Base-by-base conservation (phyloP, 1,140 invertebrate genomes). In the Brevipalpus yothersi region DNA sequence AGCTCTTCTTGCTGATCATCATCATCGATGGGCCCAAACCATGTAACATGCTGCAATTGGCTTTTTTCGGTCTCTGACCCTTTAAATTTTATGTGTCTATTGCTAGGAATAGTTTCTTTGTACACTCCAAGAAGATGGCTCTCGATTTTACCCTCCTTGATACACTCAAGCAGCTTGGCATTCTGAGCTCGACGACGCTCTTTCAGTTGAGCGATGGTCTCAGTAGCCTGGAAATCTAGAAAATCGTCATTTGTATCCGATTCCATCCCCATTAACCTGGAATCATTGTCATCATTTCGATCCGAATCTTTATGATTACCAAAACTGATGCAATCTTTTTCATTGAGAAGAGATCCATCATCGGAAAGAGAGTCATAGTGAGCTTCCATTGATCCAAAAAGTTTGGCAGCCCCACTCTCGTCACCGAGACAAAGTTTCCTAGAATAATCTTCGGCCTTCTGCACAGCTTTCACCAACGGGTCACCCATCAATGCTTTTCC, bases 11-110 rank as follows among this genome's bases (percentile, higher is more conserved):
- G 63, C 42, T 62, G 55, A 13, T 63, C 61, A 40, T 63, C 61
- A 40, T 63, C 61, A 23, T 60, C 56, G 45, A 63, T 57, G 1
- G 63, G 63, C 17, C 63, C 63, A 60, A 63, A 63, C 54, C 56
- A 61, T 1, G 60, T 41, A 10, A 61, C 57, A 41, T 45, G 17
- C 39, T 61, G 54, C 41, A 47, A 10, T 23, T 49, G 15, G 41
- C 49, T 60, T 43, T 41, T 62, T 11, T 56, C 58, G 17, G 39
- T 21, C n/a, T 56, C 31, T 5, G 49, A 40, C n/a, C 47, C 55
- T 51, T 58, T 62, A 21, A 58, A 58, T 58, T 45, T 56, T 53
- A 10, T 19, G 39, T 58, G 62, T 56, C 49, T 23, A 43, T 62
- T 54, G 56, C 54, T 58, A 41, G 43, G 40, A 15, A 59, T 57